A percentile compares a stretch with the other conserved stretches of the same genome.
Evolutionary conservation across 1,140 invertebrate species (phyloP).

Genomic region (Hyposmocoma kahamanoa): DNA sequence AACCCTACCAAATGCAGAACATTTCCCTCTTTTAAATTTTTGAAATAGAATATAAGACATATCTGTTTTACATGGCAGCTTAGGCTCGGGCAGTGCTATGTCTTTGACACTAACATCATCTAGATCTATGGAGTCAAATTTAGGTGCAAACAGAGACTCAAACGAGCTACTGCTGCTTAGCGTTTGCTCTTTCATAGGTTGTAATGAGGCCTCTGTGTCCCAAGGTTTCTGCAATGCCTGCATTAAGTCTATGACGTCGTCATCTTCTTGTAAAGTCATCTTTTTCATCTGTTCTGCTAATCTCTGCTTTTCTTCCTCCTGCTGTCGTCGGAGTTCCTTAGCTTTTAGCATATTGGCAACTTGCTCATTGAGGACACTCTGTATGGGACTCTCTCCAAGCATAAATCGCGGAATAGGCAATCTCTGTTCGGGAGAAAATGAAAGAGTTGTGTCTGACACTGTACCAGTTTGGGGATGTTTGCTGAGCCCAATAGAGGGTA

Average conservation of each 20-base stretch:
- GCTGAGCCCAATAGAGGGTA: constrained; percentile 15
- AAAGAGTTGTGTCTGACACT: constrained; percentile 24
- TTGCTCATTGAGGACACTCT: constrained; percentile 40
- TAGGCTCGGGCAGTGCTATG: constrained; percentile 19
- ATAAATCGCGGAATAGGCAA: constrained; percentile 29
- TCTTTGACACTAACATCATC: constrained; percentile 16
- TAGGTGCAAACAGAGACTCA: constrained; percentile 38
- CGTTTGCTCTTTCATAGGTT: constrained; percentile 10
- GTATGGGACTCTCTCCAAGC: constrained; percentile 35
- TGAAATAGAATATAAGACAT: constrained; percentile 44
- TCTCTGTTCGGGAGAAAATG: constrained; percentile 12
- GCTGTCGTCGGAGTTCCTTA: constrained; percentile 34
- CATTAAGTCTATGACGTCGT: constrained; percentile 43
- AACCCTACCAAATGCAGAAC: constrained; percentile 51
- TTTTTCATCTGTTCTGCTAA: constrained; percentile 29
- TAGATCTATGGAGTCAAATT: constrained; percentile 21
- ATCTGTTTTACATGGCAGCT: constrained; percentile 38
- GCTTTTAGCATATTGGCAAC: constrained; percentile 50
- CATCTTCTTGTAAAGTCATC: constrained; percentile 22
- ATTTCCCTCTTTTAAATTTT: constrained; percentile 31
- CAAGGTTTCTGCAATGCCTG: constrained; percentile 30
- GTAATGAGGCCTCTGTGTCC: neutral
- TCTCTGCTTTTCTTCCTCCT: constrained; percentile 31
- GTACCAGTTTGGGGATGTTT: constrained; percentile 20
- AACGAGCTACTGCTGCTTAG: constrained; percentile 40